Conservation (phyloP, 2,113 vertebrate genomes). For the Ascaphus truei region DNA sequence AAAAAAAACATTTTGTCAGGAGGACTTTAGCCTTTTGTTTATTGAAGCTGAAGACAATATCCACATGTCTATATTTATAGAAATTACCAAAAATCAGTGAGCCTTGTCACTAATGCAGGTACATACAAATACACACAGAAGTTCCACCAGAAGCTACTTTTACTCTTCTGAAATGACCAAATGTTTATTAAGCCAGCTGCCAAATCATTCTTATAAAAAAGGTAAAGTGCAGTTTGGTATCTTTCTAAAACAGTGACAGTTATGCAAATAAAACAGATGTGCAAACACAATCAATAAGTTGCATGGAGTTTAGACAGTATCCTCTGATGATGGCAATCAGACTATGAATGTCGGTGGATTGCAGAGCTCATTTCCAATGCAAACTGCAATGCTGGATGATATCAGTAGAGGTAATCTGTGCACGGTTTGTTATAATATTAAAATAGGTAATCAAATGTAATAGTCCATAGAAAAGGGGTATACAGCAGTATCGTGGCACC, state of each 20-base stretch:
- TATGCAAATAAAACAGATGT: constrained; percentile 22
- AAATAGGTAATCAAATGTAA: too few species aligned
- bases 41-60: constrained; percentile 63
- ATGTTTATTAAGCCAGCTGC: background rate
- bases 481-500: too few species aligned
- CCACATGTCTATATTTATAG: constrained; percentile 71
- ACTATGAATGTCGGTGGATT: too few species aligned
- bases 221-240: constrained; percentile 9
- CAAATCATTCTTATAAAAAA: background rate
- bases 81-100: constrained; percentile 64
- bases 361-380: too few species aligned
- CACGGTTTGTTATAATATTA: too few species aligned
- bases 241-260: background rate
- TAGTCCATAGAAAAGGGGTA: too few species aligned
- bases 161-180: constrained; percentile 45
- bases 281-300: too few species aligned
- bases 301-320: too few species aligned
- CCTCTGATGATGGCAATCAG: too few species aligned
- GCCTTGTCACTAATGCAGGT: constrained; percentile 65
- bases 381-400: too few species aligned
- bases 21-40: constrained; percentile 60
- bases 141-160: constrained; percentile 63
- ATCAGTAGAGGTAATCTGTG: too few species aligned
- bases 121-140: constrained; percentile 63
- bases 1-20: too few species aligned